Conservation (phyloP, 2,888 invertebrate species). For the Drosophila vallismaia region DNA sequence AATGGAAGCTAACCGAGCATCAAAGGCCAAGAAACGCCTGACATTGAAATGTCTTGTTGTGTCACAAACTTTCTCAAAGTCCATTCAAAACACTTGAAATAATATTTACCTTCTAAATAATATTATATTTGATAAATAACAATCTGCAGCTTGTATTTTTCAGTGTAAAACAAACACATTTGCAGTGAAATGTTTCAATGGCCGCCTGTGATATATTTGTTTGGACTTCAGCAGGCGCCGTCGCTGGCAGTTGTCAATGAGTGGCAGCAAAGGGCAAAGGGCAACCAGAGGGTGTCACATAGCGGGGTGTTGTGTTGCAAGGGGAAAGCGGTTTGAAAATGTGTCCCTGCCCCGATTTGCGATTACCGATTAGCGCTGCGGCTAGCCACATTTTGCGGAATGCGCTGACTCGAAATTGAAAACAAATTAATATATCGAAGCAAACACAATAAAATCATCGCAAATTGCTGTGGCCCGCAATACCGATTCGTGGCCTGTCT, state of each 20-base stretch:
- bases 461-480: constrained; percentile 24
- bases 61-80: constrained; percentile 56
- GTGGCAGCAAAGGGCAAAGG: background rate
- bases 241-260: constrained; percentile 62
- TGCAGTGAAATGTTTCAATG: constrained; percentile 24
- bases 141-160: too few species aligned
- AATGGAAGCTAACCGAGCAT: constrained; percentile 73
- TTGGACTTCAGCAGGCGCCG: constrained; percentile 58
- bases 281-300: background rate
- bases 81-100: constrained; percentile 23
- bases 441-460: constrained; percentile 8
- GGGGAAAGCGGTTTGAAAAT: background rate
- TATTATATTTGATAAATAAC: too few species aligned
- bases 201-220: constrained; percentile 42
- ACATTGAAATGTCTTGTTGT: constrained; percentile 72
- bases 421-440: constrained; percentile 37
- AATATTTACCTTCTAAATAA: too few species aligned
- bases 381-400: constrained; percentile 33
- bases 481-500: constrained; percentile 9
- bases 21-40: constrained; percentile 52
- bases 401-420: constrained; percentile 29
- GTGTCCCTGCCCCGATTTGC: constrained; percentile 34
- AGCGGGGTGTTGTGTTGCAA: background rate
- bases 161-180: constrained; percentile 11
- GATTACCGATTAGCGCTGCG: constrained; percentile 38